Percentiles rank a stretch among this genome's conserved stretches.
Conservation (phyloP, 2,888 invertebrate genomes). For the Netelia fuscicornis region DNA sequence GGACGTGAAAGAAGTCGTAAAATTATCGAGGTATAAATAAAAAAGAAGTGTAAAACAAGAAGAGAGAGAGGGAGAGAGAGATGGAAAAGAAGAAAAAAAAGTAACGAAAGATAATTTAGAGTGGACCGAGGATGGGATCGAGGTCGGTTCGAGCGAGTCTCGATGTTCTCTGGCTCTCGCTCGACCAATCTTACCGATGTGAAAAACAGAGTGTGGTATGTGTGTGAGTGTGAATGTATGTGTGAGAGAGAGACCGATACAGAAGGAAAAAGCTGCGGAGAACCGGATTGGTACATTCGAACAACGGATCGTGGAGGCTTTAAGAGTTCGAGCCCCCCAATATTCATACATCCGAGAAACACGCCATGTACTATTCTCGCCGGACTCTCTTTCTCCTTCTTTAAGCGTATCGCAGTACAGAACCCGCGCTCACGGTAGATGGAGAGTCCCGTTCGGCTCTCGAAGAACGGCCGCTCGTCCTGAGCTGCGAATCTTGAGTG, state of each 20-base stretch:
- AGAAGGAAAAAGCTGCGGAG: slow-evolving; percentile 25
- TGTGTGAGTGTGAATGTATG: background rate
- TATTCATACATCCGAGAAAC: background rate
- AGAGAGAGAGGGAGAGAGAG: no score
- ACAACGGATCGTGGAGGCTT: slow-evolving; percentile 55
- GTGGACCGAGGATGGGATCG: background rate
- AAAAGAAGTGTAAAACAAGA: background rate
- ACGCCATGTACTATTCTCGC: slow-evolving; percentile 10
- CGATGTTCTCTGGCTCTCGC: no score
- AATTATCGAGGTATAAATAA: background rate
- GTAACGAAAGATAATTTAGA: background rate
- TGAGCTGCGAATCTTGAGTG: background rate
- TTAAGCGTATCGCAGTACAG: slow-evolving; percentile 54
- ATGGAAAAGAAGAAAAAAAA: no score
- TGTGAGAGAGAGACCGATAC: background rate
- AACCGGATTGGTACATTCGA: slow-evolving; percentile 64
- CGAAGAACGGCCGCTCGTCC: background rate
- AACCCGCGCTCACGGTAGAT: slow-evolving; percentile 59
- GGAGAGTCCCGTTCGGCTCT: slow-evolving; percentile 36
- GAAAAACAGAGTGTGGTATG: no score
- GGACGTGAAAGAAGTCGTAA: background rate
- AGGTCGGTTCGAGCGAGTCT: background rate
- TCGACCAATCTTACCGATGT: no score
- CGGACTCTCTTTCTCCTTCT: slow-evolving; percentile 29
- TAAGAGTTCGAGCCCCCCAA: slow-evolving; percentile 48